A percentile compares a stretch with the other conserved stretches of the same genome.
Conservation (phyloP, 1,140 invertebrate genomes). For the Drosophila lowei region DNA sequence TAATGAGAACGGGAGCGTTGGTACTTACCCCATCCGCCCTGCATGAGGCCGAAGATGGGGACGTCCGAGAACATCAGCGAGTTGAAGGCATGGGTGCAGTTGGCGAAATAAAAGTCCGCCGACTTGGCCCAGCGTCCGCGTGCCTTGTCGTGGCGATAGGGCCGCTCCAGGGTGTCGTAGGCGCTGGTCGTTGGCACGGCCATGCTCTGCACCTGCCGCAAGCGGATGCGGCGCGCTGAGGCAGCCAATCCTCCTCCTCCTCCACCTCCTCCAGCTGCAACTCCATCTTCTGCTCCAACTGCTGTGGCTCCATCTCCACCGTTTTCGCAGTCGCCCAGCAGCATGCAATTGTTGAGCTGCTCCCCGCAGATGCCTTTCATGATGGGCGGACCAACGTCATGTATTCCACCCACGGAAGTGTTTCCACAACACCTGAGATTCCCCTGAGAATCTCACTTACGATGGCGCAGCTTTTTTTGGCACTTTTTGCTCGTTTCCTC, state of each 20-base stretch:
- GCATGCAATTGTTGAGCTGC: slow-evolving; percentile 73
- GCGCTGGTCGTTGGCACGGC: slow-evolving; percentile 68
- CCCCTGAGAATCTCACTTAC: slow-evolving; percentile 26
- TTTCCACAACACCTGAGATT: slow-evolving; percentile 1
- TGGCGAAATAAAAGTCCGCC: slow-evolving; percentile 78
- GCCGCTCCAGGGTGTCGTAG: slow-evolving; percentile 73
- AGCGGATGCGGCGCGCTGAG: slow-evolving; percentile 26
- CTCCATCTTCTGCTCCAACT: slow-evolving; percentile 8
- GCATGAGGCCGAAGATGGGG: slow-evolving; percentile 57
- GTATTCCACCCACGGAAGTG: slow-evolving; percentile 16
- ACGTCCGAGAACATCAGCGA: slow-evolving; percentile 72
- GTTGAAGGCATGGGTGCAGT: slow-evolving; percentile 70
- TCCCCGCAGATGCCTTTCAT: slow-evolving; percentile 78
- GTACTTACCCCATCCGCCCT: slow-evolving; percentile 76
- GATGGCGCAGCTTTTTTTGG: background rate
- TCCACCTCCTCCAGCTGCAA: slow-evolving; percentile 7
- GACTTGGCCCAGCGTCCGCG: slow-evolving; percentile 75
- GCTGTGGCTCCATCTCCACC: slow-evolving; percentile 21
- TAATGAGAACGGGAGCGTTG: slow-evolving; percentile 7
- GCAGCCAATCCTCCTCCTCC: slow-evolving; percentile 2
- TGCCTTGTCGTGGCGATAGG: slow-evolving; percentile 72
- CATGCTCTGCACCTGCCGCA: slow-evolving; percentile 60
- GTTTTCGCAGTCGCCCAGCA: slow-evolving; percentile 48
- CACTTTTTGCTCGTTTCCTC: slow-evolving; percentile 2
- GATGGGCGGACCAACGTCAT: slow-evolving; percentile 6